These are phyloP conservation scores for Morus bassanus DNA, from an alignment of 2,797 vertebrate species.

Conservation along the genomic window DNA sequence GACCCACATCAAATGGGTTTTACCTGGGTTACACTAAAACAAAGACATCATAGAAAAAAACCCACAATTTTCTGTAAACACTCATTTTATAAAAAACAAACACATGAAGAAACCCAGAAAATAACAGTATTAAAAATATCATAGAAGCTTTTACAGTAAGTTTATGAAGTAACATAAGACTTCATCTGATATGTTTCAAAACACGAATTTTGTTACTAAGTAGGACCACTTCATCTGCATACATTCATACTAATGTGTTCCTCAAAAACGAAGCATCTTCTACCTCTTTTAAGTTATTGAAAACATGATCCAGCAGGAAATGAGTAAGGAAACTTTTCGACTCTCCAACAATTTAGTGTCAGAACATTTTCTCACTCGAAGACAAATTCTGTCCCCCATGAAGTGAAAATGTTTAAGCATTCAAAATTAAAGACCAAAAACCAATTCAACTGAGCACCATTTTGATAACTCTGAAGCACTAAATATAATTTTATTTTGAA, in stretches of 20 bases:
- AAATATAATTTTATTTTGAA: background rate
- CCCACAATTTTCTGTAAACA: background rate
- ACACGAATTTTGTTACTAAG: background rate
- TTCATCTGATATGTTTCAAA: background rate
- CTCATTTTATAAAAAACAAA: background rate
- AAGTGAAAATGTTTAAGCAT: background rate
- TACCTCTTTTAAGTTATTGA: background rate
- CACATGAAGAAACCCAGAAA: background rate
- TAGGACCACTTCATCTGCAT: background rate
- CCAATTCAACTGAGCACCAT: background rate
- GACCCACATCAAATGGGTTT: background rate
- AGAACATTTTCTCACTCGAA: background rate
- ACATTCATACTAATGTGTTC: background rate
- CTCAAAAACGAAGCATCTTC: background rate
- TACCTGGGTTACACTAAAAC: background rate
- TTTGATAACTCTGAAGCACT: background rate
- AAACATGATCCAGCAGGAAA: background rate
- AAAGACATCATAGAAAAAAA: fast-evolving
- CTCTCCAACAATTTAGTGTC: background rate
- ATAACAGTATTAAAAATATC: background rate
- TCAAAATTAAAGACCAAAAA: background rate
- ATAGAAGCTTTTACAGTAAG: background rate
- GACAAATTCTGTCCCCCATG: fast-evolving
- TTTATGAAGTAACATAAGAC: background rate
- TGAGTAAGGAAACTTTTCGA: background rate